These are phyloP conservation scores for Venusia cambrica DNA, from an alignment of 2,888 invertebrate species.

Conservation along the genomic window DNA sequence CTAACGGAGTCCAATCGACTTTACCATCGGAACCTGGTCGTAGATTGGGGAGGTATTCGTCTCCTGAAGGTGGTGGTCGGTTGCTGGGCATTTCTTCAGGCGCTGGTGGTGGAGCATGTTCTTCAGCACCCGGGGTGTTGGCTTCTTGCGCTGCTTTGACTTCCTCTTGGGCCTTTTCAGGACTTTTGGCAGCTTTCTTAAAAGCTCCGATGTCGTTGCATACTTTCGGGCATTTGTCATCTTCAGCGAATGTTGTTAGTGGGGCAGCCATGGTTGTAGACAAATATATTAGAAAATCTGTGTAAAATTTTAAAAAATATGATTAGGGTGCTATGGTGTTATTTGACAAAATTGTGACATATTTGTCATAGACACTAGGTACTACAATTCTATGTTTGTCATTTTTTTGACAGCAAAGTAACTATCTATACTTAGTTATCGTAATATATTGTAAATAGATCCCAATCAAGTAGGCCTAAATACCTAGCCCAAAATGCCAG, in stretches of 20 bases:
- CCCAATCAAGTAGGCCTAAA: too few species aligned
- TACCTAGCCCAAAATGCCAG: too few species aligned
- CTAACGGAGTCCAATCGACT: slow-evolving; percentile 87
- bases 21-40: slow-evolving; percentile 87
- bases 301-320: slow-evolving; percentile 1
- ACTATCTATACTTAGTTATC: too few species aligned
- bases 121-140: slow-evolving; percentile 13
- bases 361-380: too few species aligned
- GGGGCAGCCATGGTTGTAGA: slow-evolving; percentile 25
- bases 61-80: slow-evolving; percentile 33
- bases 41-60: slow-evolving; percentile 51
- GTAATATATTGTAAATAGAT: too few species aligned
- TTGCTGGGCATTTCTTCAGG: slow-evolving; percentile 24
- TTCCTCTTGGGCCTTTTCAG: slow-evolving; percentile 39
- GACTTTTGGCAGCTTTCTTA: slow-evolving; percentile 50
- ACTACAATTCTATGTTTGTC: too few species aligned
- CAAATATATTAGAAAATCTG: neutral
- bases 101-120: slow-evolving; percentile 7
- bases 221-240: slow-evolving; percentile 54
- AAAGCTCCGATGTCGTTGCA: slow-evolving; percentile 64
- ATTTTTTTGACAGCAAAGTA: too few species aligned
- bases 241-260: slow-evolving; percentile 52
- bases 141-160: slow-evolving; percentile 34
- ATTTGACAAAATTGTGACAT: slow-evolving; percentile 1
- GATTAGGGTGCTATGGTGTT: too few species aligned